Evolutionary conservation across 2,888 invertebrate species (phyloP).

Genomic region (Dysmachus trigonus): DNA sequence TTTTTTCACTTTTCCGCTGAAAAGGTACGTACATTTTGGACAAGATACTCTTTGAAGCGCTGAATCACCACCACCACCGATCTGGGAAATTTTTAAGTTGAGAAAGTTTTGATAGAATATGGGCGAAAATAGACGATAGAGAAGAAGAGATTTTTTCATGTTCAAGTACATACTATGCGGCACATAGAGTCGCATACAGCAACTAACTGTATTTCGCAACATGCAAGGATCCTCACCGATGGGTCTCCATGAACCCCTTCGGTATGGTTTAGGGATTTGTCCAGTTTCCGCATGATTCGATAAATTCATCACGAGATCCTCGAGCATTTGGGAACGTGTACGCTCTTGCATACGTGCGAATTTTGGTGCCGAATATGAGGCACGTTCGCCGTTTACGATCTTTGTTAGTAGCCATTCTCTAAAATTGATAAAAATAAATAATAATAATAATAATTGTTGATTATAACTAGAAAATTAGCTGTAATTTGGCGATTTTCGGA

Average conservation of each 20-base stretch:
- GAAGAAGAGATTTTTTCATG: slow-evolving; percentile 44
- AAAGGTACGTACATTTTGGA: background rate
- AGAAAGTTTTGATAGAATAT: background rate
- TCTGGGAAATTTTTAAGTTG: background rate
- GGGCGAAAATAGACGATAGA: slow-evolving; percentile 42
- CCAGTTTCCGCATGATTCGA: slow-evolving; percentile 95
- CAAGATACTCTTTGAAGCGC: background rate
- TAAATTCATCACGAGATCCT: slow-evolving; percentile 91
- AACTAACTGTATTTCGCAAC: slow-evolving; percentile 56
- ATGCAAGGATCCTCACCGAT: slow-evolving; percentile 70
- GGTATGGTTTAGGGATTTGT: slow-evolving; percentile 93
- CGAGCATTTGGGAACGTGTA: slow-evolving; percentile 91
- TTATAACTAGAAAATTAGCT: background rate
- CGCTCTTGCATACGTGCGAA: slow-evolving; percentile 95
- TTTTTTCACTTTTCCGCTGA: background rate
- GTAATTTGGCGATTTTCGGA: background rate
- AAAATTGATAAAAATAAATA: slow-evolving; percentile 9
- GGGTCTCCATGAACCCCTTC: slow-evolving; percentile 92
- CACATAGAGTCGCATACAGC: slow-evolving; percentile 64
- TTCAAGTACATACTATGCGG: slow-evolving; percentile 63
- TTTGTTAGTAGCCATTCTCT: slow-evolving; percentile 92
- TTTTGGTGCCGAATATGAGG: slow-evolving; percentile 93
- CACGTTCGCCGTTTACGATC: slow-evolving; percentile 92
- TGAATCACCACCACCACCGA: background rate
- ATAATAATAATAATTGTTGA: background rate